Conservation (phyloP, 2,797 vertebrate species). For the Carapus acus region DNA sequence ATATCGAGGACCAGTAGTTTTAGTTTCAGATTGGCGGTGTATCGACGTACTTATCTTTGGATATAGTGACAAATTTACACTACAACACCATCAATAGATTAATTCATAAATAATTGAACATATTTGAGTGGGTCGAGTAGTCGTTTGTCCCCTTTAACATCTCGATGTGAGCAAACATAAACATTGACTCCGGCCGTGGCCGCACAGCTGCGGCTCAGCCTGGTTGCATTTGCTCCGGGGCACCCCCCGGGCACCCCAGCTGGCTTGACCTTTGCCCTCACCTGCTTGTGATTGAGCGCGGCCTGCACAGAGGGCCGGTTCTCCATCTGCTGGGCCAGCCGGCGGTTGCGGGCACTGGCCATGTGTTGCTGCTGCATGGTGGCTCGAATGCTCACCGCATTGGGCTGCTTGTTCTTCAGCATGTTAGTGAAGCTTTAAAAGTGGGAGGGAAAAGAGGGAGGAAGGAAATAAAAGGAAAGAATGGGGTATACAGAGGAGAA, state of each 20-base stretch:
- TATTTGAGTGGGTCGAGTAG: no score
- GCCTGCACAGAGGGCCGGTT: slow-evolving; percentile 97
- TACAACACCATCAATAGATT: no score
- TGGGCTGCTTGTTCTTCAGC: slow-evolving; percentile 99
- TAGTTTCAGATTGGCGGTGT: no score
- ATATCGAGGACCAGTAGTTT: no score
- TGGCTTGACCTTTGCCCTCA: slow-evolving; percentile 53
- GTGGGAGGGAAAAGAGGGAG: slow-evolving; percentile 60
- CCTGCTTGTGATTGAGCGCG: slow-evolving; percentile 95
- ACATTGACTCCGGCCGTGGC: no score
- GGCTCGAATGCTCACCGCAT: slow-evolving; percentile 92
- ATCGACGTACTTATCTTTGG: no score
- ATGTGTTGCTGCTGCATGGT: slow-evolving; percentile 98
- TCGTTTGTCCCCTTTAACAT: background rate
- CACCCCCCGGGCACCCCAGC: no score
- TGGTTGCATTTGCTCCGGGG: background rate
- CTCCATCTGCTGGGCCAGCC: slow-evolving; percentile 99
- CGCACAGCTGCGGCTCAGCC: background rate
- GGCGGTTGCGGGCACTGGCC: slow-evolving; percentile 95
- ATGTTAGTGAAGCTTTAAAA: slow-evolving; percentile 99
- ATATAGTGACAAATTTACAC: no score
- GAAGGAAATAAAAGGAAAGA: slow-evolving; percentile 61
- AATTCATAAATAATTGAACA: no score
- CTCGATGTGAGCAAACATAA: no score
- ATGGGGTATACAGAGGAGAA: slow-evolving; percentile 59